Base-by-base conservation (phyloP, 2,797 vertebrate species). In the Anguilla obscura region DNA sequence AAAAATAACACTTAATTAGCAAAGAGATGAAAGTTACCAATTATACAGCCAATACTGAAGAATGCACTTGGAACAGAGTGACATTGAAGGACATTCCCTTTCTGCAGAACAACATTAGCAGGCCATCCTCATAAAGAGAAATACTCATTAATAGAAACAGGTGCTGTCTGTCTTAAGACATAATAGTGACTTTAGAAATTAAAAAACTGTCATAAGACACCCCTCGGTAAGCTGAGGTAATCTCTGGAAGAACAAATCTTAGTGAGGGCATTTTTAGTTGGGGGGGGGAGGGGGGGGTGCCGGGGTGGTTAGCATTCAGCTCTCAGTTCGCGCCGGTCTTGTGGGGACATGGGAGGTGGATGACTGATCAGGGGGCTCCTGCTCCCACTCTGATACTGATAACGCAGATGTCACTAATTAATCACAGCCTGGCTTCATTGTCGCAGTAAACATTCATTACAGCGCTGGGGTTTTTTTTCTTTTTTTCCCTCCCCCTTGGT, bases 341-440 rank as follows among this genome's bases (percentile, higher is more conserved):
- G 83, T 71, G 54, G 88, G 88, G 86, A 16, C 88, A 82, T 86
- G 2, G 80, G 86, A 88, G 79, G 87, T 74, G 69, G 86, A 91
- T 94, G 93, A 94, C 91, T 91, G 89, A 91, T 86, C 90, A 56
- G 92, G 90, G 89, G 90, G 83, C 80, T 85, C 89, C 92, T 50
- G 71, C 86, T 90, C 90, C 89, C 92, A 92, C 93, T 82, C 90
- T 84, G 90, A 3, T 85, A 87, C 86, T 24, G 93, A 94, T 94
- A 95, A 93, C 88, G 54, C 89, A 12, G 89, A 88, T 89, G 84
- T 21, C 2, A 66, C 91, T 93, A 94, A 93, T 94, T 94, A 94
- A 94, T 94, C 90, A 94, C 90, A 91, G 69, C 66, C 60, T 87
- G 89, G 88, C 40, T 92, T 93, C 92, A 91, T 92, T 69, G 33